phyloP scores from a whole-genome alignment of 2,888 invertebrate genomes.

The Cybosia mesomella region DNA sequence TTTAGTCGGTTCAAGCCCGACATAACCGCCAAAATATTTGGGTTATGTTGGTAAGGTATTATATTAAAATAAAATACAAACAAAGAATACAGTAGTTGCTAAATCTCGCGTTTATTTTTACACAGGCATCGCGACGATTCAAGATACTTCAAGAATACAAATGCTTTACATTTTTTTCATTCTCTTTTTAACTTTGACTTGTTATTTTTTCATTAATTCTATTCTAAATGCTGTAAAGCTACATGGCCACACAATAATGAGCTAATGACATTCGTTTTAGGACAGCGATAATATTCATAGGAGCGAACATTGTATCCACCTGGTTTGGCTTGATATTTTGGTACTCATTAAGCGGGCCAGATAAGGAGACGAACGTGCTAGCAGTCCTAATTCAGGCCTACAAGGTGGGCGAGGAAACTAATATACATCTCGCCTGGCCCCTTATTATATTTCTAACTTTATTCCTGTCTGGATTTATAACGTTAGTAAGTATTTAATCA shows the following conservation, averaged over 20 bases:
- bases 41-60: no score
- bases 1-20: no score
- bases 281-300: constrained; percentile 64
- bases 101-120: no score
- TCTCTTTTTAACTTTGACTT: not conserved
- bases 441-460: constrained; percentile 62
- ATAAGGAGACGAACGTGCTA: constrained; percentile 57
- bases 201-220: not conserved
- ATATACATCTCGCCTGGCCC: constrained; percentile 62
- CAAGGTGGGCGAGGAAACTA: constrained; percentile 53
- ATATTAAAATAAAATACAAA: no score
- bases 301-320: constrained; percentile 61
- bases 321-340: constrained; percentile 73
- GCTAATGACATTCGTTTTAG: constrained; percentile 54
- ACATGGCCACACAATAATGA: not conserved
- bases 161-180: not conserved
- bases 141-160: not conserved
- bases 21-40: not conserved
- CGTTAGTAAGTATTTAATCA: constrained; percentile 62
- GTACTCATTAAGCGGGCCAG: constrained; percentile 62
- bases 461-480: constrained; percentile 70
- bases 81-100: no score
- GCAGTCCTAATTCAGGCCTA: constrained; percentile 69
- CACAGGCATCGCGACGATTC: no score
- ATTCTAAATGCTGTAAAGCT: not conserved